Evolutionary conservation across 2,113 vertebrate species (phyloP), one percentile per base, ranked within the genome.

Genomic region (Tragulus kanchil): DNA sequence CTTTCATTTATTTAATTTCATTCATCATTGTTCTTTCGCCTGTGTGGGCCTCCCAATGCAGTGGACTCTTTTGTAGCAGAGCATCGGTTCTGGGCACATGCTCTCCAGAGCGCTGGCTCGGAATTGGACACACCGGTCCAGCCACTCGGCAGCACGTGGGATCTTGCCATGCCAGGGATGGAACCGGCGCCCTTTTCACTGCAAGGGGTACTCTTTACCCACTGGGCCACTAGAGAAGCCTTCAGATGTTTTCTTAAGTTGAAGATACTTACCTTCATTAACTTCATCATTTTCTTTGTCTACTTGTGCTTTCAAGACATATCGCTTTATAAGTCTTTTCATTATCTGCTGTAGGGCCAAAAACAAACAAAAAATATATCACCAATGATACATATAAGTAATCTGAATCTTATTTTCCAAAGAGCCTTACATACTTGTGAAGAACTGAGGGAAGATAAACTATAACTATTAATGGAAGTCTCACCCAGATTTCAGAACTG

Each of bases 271-370:
- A 99, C 99, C 99, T 99, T 99, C 99, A 82, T 99, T 99, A 59
- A 99, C 99, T 98, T 99, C 99, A 91, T 99, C 99, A 4, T 99
- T 99, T 98, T 99, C 99, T 98, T 99, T 99, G 98, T 99, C 99
- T 85, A 99, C 99, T 98, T 99, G 99, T 97, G 99, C 99, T 99
- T 99, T 99, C 98, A 99, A 97, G 92, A 99, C 99, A 3, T 99
- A 99, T 26, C 99, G 99, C 90, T 99, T 99, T 98, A 99, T 99
- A 77, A 99, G 99, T 95, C 99, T 99, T 97, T 99, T 99, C 99
- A 99, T 99, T 95, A 99, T 99, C 99, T 99, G 99, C 99, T 99
- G 98, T 96, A 97, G 97, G 96, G 97, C 83, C 95, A 97, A 98
- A 98, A 96, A 21, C 98, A 98, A 96, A 21, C 98, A 93, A 93